Conservation (phyloP, 37 sponge, comb jelly and placozoan species). For the Tethya wilhelma region DNA sequence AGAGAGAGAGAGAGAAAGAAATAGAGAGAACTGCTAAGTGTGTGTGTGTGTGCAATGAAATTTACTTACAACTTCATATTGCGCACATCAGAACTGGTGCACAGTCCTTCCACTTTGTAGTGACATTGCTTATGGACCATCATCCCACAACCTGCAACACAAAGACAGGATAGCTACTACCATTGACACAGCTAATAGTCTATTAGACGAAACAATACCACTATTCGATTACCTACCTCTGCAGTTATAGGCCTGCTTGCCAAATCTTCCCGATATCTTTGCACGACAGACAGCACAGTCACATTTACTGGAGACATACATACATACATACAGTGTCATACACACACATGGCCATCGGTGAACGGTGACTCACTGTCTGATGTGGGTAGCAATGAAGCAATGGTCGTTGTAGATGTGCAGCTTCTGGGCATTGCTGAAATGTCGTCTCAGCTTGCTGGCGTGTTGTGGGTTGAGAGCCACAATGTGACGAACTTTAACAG, state of each 20-base stretch:
- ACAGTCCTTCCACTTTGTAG: slow-evolving; percentile 44
- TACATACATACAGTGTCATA: neutral
- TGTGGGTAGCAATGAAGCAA: slow-evolving; percentile 50
- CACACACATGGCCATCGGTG: neutral
- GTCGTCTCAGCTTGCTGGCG: slow-evolving; percentile 47
- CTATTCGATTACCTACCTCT: slow-evolving; percentile 29
- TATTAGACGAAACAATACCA: too few relatives aligned
- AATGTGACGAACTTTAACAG: slow-evolving; percentile 21
- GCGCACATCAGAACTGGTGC: slow-evolving; percentile 28
- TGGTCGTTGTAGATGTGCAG: slow-evolving; percentile 74
- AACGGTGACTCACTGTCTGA: slow-evolving; percentile 39
- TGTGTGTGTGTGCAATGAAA: too few relatives aligned
- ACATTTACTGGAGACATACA: too few relatives aligned
- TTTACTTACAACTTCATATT: slow-evolving; percentile 61
- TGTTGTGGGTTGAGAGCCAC: slow-evolving; percentile 42
- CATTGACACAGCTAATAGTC: neutral
- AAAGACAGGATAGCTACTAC: neutral
- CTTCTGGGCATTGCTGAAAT: slow-evolving; percentile 32
- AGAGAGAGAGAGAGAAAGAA: too few relatives aligned
- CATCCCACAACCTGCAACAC: slow-evolving; percentile 42
- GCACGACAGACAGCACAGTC: slow-evolving; percentile 39
- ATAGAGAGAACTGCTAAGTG: too few relatives aligned
- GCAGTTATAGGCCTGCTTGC: slow-evolving; percentile 60
- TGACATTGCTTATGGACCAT: slow-evolving; percentile 64
- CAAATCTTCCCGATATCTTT: slow-evolving; percentile 59